Conservation (phyloP, 1,140 invertebrate genomes). For the Eumaeus atala region DNA sequence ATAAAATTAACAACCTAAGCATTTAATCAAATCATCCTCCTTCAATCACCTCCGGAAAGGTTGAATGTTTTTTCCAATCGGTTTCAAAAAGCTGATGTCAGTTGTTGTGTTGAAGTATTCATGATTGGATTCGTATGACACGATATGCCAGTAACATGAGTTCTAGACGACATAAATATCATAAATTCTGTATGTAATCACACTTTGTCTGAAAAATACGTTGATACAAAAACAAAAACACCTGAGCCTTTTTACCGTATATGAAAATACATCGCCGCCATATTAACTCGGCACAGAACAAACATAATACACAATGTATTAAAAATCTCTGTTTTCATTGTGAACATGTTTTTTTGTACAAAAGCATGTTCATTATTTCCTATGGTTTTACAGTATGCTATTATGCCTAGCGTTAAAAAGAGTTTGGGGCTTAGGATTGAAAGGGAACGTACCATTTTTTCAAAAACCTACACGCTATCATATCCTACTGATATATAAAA, state of each 20-base stretch:
- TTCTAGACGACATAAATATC: no score
- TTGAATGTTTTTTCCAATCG: no score
- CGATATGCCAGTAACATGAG: no score
- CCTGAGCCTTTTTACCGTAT: conserved; percentile 26
- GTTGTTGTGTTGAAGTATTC: no score
- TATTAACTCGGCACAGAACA: neutral
- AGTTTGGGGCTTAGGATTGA: neutral
- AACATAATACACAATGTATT: conserved; percentile 8
- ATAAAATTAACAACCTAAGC: no score
- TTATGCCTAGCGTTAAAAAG: neutral
- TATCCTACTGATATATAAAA: no score
- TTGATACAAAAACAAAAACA: conserved; percentile 31
- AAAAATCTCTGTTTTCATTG: conserved; percentile 5
- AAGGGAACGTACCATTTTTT: no score
- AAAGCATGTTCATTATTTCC: neutral
- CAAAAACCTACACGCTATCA: no score
- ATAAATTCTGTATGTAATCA: conserved; percentile 3
- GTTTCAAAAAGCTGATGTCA: no score
- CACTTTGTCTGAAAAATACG: conserved; percentile 28
- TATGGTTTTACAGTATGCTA: neutral
- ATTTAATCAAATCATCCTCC: no score
- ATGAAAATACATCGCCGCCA: conserved; percentile 5
- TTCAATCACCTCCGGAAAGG: no score
- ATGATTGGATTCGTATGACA: no score
- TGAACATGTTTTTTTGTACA: conserved; percentile 2